Conservation (phyloP, 2,888 invertebrate species). For the Rosalia funebris region DNA sequence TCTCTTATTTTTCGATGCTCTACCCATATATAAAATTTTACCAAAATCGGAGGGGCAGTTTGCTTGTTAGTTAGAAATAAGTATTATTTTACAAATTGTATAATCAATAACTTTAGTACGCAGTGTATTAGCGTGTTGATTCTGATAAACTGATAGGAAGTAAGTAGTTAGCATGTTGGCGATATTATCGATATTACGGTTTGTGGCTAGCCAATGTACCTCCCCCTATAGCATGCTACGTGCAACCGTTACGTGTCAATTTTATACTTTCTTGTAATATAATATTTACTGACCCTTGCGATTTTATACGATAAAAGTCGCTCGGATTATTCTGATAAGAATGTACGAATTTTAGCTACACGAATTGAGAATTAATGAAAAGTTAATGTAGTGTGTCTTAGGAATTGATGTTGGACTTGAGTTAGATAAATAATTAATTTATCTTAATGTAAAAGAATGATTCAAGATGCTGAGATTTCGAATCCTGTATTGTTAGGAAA, state of each 20-base stretch:
- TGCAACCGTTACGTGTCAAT: slow-evolving; percentile 11
- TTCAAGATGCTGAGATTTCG: too few species aligned
- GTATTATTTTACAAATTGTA: too few species aligned
- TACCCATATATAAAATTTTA: too few species aligned
- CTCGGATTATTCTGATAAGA: not conserved
- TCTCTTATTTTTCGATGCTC: too few species aligned
- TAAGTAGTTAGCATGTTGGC: slow-evolving; percentile 50
- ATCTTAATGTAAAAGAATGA: too few species aligned
- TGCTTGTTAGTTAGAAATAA: too few species aligned
- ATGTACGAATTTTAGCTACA: too few species aligned
- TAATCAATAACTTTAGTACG: slow-evolving; percentile 20
- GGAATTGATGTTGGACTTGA: too few species aligned
- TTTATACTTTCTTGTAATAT: slow-evolving; percentile 1
- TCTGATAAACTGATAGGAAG: slow-evolving; percentile 46
- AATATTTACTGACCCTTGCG: slow-evolving; percentile 7
- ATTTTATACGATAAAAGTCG: not conserved
- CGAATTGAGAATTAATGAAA: not conserved
- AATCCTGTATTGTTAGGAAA: too few species aligned
- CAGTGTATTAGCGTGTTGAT: slow-evolving; percentile 43
- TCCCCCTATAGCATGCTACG: slow-evolving; percentile 14
- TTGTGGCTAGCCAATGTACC: slow-evolving; percentile 1
- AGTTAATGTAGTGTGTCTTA: not conserved
- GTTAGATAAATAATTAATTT: too few species aligned
- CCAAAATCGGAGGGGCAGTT: too few species aligned
- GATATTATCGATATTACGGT: slow-evolving; percentile 32